Conservation (phyloP, 2,797 vertebrate species). For the Chaetophractus vellerosus region DNA sequence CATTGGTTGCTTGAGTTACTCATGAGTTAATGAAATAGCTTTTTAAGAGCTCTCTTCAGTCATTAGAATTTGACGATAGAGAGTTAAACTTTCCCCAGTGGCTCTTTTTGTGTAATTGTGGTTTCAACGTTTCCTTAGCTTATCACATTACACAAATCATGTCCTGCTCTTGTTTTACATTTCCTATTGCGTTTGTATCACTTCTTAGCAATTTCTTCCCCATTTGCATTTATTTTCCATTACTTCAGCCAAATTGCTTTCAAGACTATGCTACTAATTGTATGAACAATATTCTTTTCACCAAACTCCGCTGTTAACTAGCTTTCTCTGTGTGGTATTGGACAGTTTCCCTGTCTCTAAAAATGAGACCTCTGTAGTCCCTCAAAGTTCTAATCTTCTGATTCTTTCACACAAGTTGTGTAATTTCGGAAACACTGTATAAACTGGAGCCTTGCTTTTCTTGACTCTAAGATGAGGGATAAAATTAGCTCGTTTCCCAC, state of each 20-base stretch:
- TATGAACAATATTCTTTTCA: slow-evolving; percentile 74
- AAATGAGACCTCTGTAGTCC: neutral
- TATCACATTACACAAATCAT: slow-evolving; percentile 74
- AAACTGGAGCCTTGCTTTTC: neutral
- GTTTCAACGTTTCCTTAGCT: slow-evolving; percentile 64
- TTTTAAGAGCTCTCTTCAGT: slow-evolving; percentile 74
- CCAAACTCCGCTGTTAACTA: slow-evolving; percentile 59
- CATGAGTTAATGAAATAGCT: slow-evolving; percentile 76
- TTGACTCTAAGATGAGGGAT: neutral
- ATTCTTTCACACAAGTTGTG: neutral
- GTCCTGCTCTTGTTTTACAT: slow-evolving; percentile 65
- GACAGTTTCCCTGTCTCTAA: slow-evolving; percentile 18
- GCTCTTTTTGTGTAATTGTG: slow-evolving; percentile 57
- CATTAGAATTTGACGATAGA: slow-evolving; percentile 65
- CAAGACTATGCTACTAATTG: slow-evolving; percentile 79
- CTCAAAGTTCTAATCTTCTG: neutral
- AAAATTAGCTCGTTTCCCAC: slow-evolving; percentile 6
- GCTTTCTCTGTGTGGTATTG: neutral
- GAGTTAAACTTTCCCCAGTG: slow-evolving; percentile 80
- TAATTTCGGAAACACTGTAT: neutral
- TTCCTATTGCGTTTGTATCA: slow-evolving; percentile 69
- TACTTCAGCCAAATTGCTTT: slow-evolving; percentile 83
- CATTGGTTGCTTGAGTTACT: slow-evolving; percentile 30
- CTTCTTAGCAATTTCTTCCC: slow-evolving; percentile 78
- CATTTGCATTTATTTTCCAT: slow-evolving; percentile 76